These are phyloP conservation scores for Takifugu ocellatus DNA, from an alignment of 2,797 vertebrate species.

Conservation along the genomic window DNA sequence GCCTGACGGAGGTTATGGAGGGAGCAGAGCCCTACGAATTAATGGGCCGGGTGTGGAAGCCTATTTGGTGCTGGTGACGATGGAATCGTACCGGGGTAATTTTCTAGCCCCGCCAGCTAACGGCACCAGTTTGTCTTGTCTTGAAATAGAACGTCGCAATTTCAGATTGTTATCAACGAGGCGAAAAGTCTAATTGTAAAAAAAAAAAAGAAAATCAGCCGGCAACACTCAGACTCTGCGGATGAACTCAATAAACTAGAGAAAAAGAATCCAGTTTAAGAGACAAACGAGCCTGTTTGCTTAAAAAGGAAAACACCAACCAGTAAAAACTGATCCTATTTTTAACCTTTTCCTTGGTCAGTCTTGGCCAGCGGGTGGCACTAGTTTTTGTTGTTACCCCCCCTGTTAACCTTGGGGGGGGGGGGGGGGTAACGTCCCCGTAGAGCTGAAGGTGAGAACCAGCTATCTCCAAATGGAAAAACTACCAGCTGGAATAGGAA, in stretches of 20 bases:
- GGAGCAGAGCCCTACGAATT: constrained; percentile 42
- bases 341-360: too few relatives aligned
- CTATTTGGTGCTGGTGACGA: constrained; percentile 46
- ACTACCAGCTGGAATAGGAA: too few relatives aligned
- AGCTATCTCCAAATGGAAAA: too few relatives aligned
- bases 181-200: constrained; percentile 53
- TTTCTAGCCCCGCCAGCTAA: constrained; percentile 30
- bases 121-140: constrained; percentile 47
- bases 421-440: too few relatives aligned
- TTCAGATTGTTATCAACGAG: constrained; percentile 65
- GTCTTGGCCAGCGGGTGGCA: too few relatives aligned
- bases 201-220: constrained; percentile 6
- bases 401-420: too few relatives aligned
- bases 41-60: constrained; percentile 40
- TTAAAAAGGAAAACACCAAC: too few relatives aligned
- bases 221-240: constrained; percentile 52
- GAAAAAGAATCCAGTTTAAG: constrained; percentile 43
- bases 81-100: constrained; percentile 59
- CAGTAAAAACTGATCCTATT: too few relatives aligned
- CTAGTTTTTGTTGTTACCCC: too few relatives aligned
- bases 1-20: constrained; percentile 50
- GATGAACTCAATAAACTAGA: constrained; percentile 55
- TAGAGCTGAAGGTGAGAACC: too few relatives aligned
- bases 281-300: constrained; percentile 14
- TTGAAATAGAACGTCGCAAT: constrained; percentile 57